These are phyloP conservation scores for Genyomyrus donnyi DNA, from an alignment of 2,113 vertebrate genomes.

Conservation along the genomic window DNA sequence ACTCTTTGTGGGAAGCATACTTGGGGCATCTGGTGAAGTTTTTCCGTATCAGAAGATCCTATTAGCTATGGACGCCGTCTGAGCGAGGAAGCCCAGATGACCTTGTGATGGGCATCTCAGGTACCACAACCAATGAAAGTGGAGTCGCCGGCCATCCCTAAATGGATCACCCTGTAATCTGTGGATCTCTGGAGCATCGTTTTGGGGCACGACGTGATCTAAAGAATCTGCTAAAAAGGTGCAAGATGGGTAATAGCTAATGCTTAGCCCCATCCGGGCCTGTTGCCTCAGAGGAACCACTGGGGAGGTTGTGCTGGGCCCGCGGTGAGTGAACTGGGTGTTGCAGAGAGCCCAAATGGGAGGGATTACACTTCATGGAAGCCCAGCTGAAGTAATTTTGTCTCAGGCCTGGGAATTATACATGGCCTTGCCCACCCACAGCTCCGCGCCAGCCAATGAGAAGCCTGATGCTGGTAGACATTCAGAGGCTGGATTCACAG, in stretches of 20 bases:
- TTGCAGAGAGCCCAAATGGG: background rate
- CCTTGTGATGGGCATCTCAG: background rate
- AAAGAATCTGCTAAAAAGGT: background rate
- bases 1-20: background rate
- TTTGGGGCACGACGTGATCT: background rate
- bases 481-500: background rate
- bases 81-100: background rate
- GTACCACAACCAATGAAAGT: background rate
- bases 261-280: background rate
- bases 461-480: background rate
- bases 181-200: background rate
- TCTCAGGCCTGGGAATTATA: background rate
- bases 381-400: background rate
- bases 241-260: background rate
- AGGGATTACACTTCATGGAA: background rate
- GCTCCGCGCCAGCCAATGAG: background rate
- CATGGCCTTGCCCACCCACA: background rate
- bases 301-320: background rate
- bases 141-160: background rate
- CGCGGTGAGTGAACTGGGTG: background rate
- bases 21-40: background rate
- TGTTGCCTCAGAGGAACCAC: background rate
- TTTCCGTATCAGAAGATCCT: background rate
- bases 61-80: background rate
- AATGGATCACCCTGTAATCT: background rate